A percentile compares a stretch with the other conserved stretches of the same genome.
Evolutionary conservation across 2,888 invertebrate species (phyloP).

Genomic region (Tinea semifulvella): DNA sequence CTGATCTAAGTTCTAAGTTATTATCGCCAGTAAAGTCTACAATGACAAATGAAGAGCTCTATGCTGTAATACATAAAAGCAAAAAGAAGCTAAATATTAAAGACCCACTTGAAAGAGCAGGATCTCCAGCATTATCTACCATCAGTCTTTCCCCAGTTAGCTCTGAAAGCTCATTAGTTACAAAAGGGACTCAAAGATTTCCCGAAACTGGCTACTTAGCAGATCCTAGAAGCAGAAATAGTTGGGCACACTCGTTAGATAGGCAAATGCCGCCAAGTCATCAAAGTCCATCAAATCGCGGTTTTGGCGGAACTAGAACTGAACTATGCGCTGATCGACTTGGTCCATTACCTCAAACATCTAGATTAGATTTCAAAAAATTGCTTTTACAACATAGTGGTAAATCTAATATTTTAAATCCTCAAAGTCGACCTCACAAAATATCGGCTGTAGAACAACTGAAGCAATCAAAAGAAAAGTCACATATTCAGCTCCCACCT

Average conservation of each 20-base stretch:
- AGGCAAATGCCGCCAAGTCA: slow-evolving; percentile 33
- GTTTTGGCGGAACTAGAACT: slow-evolving; percentile 38
- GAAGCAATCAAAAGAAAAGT: slow-evolving; percentile 71
- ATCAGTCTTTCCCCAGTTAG: slow-evolving; percentile 59
- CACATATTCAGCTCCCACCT: slow-evolving; percentile 34
- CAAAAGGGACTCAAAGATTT: slow-evolving; percentile 49
- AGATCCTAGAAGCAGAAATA: slow-evolving; percentile 66
- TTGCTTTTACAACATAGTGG: slow-evolving; percentile 80
- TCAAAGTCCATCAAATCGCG: slow-evolving; percentile 23
- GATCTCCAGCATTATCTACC: slow-evolving; percentile 53
- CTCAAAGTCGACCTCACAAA: slow-evolving; percentile 67
- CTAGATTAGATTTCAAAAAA: slow-evolving; percentile 85
- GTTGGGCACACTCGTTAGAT: slow-evolving; percentile 69
- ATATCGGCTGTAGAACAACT: slow-evolving; percentile 83
- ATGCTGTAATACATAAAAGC: slow-evolving; percentile 80
- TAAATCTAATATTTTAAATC: slow-evolving; percentile 62
- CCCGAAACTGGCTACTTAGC: slow-evolving; percentile 71
- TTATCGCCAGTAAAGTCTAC: slow-evolving; percentile 75
- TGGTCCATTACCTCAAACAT: slow-evolving; percentile 74
- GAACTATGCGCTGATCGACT: slow-evolving; percentile 70
- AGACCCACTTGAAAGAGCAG: slow-evolving; percentile 56
- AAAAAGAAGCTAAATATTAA: slow-evolving; percentile 77
- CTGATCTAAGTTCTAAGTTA: slow-evolving; percentile 58
- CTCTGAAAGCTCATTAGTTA: slow-evolving; percentile 55
- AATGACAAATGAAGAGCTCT: slow-evolving; percentile 82